Evolutionary conservation across 2,888 invertebrate genomes (phyloP).

Genomic region (Subacronicta megacephala): DNA sequence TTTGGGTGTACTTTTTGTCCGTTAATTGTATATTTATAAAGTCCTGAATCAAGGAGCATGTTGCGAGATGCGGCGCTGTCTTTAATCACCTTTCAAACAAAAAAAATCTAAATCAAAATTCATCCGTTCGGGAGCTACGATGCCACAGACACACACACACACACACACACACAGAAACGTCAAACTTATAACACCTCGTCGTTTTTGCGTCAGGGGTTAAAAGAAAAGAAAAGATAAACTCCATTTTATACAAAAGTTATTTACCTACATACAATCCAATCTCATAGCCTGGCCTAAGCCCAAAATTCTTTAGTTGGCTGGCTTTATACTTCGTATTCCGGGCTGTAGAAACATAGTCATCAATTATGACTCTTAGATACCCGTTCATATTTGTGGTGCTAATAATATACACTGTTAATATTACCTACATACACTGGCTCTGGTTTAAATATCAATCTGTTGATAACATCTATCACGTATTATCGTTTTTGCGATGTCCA

Average conservation of each 20-base stretch:
- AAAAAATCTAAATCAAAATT: too few relatives aligned
- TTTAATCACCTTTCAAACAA: too few relatives aligned
- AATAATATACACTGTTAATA: constrained; percentile 38
- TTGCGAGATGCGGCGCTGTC: too few relatives aligned
- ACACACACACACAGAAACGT: too few relatives aligned
- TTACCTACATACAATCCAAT: constrained; percentile 28
- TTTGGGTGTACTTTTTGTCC: too few relatives aligned
- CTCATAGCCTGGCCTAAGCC: constrained; percentile 28
- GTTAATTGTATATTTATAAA: too few relatives aligned
- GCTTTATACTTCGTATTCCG: constrained; percentile 27
- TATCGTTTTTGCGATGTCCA: neutral
- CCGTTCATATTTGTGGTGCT: constrained; percentile 45
- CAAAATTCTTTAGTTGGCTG: constrained; percentile 44
- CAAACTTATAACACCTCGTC: too few relatives aligned
- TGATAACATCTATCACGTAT: constrained; percentile 10
- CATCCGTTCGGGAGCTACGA: too few relatives aligned
- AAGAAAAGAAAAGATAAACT: neutral
- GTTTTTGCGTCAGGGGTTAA: too few relatives aligned
- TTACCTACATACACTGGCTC: constrained; percentile 3
- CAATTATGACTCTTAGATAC: constrained; percentile 41
- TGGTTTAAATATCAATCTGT: constrained; percentile 7
- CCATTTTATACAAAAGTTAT: constrained; percentile 1
- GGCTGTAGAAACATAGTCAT: constrained; percentile 33
- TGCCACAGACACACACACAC: too few relatives aligned
- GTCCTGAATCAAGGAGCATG: too few relatives aligned